Base-by-base conservation (phyloP, 1,140 invertebrate genomes). In the Metopolophium dirhodum region DNA sequence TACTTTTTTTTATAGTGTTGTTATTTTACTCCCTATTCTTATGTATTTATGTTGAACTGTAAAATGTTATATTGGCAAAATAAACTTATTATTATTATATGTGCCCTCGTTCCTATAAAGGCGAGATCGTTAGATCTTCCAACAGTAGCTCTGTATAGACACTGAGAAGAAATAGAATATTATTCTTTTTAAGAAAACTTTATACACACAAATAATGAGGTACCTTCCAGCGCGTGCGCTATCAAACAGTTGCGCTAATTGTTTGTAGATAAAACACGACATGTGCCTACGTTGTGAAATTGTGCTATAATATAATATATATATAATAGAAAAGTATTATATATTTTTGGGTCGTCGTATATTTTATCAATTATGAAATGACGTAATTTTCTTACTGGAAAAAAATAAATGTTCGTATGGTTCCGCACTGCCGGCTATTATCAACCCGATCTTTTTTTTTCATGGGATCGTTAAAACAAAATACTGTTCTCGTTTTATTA, bases 401-500 rank as follows among this genome's bases (percentile, higher is more conserved):
- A 86, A 41, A 30, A 26, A 86, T 9, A 86, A 45, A 86, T 86
- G 83, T 86, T 86, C 26, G 2, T 54, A n/a, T 86, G 37, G 23
- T 86, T 37, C 9, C 23, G 26, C 23, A 77, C 14, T n/a, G n/a
- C 14, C n/a, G 35, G 20, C 1, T 57, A 35, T 90, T 57, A 90
- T 90, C 88, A 18, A 57, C 88, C 37, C 11, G 14, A 90, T 57
- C 51, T 57, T 23, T 90, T 23, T 47, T 47, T 57, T 37, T 77
- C 61, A 20, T 35, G 14, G 30, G 37, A n/a, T 77, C 61, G 30
- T 91, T 77, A 91, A 77, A 91, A 91, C 26, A 18, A 68, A 68
- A 91, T 91, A 91, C 57, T 20, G 54, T 68, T 82, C 35, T n/a
- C n/a, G 20, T 91, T 91, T 91, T 47, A 91, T 23, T 41, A 91